These are phyloP conservation scores for Mus caroli DNA, from an alignment of 2,797 vertebrate species.

Conservation along the genomic window DNA sequence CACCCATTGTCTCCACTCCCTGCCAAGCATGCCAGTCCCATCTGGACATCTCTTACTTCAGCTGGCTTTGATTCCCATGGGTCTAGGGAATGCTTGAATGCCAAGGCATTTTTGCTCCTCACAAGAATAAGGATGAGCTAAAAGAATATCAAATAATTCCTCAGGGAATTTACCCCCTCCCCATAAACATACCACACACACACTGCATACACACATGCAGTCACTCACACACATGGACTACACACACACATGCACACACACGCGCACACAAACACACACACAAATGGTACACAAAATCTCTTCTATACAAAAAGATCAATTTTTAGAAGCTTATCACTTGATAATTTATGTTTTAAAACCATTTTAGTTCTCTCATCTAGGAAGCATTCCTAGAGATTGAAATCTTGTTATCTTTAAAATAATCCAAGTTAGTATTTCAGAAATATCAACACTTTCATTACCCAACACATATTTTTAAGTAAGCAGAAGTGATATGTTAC, in stretches of 20 bases:
- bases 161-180: constrained; percentile 22
- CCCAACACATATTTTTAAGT: constrained; percentile 79
- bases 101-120: constrained; percentile 82
- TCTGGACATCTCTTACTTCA: constrained; percentile 79
- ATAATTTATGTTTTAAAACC: not conserved
- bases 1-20: constrained; percentile 78
- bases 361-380: constrained; percentile 66
- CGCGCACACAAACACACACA: constrained; percentile 1
- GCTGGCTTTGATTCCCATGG: constrained; percentile 83
- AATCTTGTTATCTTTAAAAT: constrained; percentile 70
- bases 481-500: constrained; percentile 77
- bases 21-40: constrained; percentile 77
- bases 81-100: constrained; percentile 75
- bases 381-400: constrained; percentile 71
- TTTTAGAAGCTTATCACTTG: constrained; percentile 59
- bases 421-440: constrained; percentile 63
- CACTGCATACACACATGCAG: constrained; percentile 12
- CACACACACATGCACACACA: constrained; percentile 37
- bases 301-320: constrained; percentile 47
- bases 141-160: constrained; percentile 69
- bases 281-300: not conserved
- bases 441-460: constrained; percentile 75
- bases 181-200: constrained; percentile 34
- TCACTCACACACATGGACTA: not conserved
- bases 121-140: constrained; percentile 64